phyloP scores from a whole-genome alignment of 1,140 invertebrate species.

The Drosophila navojoa region DNA sequence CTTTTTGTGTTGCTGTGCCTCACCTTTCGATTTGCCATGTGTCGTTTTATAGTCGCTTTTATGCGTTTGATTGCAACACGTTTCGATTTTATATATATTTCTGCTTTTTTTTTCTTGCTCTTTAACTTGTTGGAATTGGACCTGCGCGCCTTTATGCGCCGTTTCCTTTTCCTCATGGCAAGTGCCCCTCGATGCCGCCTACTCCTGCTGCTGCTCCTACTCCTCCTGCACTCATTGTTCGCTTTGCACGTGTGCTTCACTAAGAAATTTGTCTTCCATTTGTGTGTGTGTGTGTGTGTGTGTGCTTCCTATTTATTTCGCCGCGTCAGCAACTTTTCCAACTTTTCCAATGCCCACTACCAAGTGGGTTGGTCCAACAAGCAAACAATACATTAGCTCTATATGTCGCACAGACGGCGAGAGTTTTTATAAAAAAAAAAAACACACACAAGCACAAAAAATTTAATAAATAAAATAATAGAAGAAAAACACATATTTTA shows the following conservation, averaged over 20 bases:
- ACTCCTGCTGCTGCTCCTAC: not conserved
- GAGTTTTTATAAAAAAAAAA: not conserved
- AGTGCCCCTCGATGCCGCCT: not conserved
- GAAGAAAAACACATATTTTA: constrained; percentile 1
- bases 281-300: constrained; percentile 31
- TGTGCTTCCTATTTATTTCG: constrained; percentile 36
- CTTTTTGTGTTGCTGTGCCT: constrained; percentile 22
- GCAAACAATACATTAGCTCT: constrained; percentile 38
- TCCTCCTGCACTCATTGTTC: constrained; percentile 29
- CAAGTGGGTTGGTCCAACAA: constrained; percentile 25
- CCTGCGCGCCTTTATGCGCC: constrained; percentile 69
- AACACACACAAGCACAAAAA: not conserved
- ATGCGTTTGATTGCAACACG: constrained; percentile 47
- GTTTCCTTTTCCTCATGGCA: constrained; percentile 55
- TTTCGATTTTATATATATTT: constrained; percentile 27
- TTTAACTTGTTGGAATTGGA: constrained; percentile 49
- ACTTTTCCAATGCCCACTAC: constrained; percentile 21
- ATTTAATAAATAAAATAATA: too few species aligned
- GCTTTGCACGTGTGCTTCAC: constrained; percentile 60
- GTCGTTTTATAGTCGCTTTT: constrained; percentile 39
- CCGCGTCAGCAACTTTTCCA: constrained; percentile 42
- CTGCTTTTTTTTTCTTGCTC: not conserved
- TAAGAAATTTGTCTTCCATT: constrained; percentile 68
- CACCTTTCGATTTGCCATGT: constrained; percentile 77
- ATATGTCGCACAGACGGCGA: not conserved